A percentile compares a stretch with the other conserved stretches of the same genome.
Evolutionary conservation across 2,113 vertebrate genomes (phyloP).

Genomic region (Lethenteron reissneri): DNA sequence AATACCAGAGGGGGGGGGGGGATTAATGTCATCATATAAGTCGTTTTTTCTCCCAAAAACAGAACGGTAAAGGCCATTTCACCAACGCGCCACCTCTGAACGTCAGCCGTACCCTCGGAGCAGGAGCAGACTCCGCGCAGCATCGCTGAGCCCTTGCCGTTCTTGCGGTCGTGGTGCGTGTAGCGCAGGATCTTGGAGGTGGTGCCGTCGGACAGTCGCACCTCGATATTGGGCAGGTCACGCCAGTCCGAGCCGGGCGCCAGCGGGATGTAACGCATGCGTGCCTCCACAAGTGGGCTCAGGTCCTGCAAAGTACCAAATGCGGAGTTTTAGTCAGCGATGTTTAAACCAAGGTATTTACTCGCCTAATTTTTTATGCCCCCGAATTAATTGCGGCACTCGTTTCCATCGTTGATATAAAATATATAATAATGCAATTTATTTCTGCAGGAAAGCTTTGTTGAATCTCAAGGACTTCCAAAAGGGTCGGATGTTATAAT

Average conservation of each 20-base stretch:
- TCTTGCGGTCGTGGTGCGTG: conserved; percentile 53
- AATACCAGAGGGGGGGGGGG: not conserved
- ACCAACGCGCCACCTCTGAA: not conserved
- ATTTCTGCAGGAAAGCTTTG: too few species aligned
- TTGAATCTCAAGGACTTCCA: too few species aligned
- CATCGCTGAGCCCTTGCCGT: conserved; percentile 35
- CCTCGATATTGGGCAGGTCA: conserved; percentile 73
- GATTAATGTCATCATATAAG: not conserved
- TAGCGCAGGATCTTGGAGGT: conserved; percentile 59
- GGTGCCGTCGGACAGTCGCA: conserved; percentile 50
- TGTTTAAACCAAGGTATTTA: not conserved
- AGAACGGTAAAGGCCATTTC: not conserved
- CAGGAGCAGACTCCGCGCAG: conserved; percentile 68
- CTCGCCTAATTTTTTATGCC: too few species aligned
- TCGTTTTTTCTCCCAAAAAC: not conserved
- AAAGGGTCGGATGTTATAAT: too few species aligned
- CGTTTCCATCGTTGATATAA: too few species aligned
- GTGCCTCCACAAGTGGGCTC: conserved; percentile 68
- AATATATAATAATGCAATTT: too few species aligned
- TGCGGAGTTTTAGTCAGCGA: not conserved
- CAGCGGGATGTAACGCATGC: conserved; percentile 78
- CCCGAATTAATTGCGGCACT: too few species aligned
- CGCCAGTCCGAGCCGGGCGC: conserved; percentile 81
- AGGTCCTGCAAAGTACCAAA: conserved; percentile 41
- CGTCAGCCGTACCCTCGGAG: conserved; percentile 31